These are phyloP conservation scores for Cherax destructor DNA, from an alignment of 1,140 invertebrate genomes.

Conservation along the genomic window DNA sequence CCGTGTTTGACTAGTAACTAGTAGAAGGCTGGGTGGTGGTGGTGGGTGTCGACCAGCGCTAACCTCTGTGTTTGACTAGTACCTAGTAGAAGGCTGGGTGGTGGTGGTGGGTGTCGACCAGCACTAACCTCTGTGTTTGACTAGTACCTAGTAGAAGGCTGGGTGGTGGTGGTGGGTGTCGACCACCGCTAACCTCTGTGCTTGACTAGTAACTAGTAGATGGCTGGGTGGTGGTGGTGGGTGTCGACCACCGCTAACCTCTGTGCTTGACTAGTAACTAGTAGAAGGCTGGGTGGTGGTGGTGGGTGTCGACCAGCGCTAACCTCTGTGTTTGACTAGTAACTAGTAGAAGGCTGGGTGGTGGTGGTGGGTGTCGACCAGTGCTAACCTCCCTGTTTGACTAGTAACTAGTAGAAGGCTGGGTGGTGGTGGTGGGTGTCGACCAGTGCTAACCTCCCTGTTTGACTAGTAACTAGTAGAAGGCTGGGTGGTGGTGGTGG, in stretches of 20 bases:
- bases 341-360: neutral
- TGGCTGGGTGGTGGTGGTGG: neutral
- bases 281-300: neutral
- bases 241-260: neutral
- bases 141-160: neutral
- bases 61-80: neutral
- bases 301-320: neutral
- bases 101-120: neutral
- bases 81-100: neutral
- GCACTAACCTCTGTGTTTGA: neutral
- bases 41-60: neutral
- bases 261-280: neutral
- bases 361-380: neutral
- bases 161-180: neutral
- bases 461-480: neutral
- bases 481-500: neutral
- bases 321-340: neutral
- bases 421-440: neutral
- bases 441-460: neutral
- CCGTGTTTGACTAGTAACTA: neutral
- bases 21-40: neutral
- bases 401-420: neutral
- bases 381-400: neutral
- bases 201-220: neutral
- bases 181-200: neutral